Evolutionary conservation across 2,888 invertebrate species (phyloP).

Genomic region (Harpagoxenus sublaevis): DNA sequence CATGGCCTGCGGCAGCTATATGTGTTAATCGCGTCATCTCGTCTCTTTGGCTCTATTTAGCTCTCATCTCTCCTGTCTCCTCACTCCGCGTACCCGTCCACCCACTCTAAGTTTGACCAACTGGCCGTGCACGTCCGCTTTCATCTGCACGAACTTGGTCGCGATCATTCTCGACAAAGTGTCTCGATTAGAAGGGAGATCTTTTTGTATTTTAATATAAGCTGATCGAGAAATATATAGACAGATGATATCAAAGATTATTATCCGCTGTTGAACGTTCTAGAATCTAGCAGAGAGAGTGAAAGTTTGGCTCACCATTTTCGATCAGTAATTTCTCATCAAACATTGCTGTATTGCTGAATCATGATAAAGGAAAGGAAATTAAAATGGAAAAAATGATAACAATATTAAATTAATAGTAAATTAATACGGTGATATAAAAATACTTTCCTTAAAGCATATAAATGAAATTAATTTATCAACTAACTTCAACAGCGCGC

Average conservation of each 20-base stretch:
- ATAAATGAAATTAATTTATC: neutral
- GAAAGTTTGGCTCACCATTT: neutral
- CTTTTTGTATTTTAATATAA: neutral
- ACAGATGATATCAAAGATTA: neutral
- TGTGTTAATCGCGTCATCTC: slow-evolving; percentile 49
- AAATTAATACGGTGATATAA: neutral
- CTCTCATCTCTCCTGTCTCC: slow-evolving; percentile 46
- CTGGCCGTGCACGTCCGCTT: slow-evolving; percentile 13
- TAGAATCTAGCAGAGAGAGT: neutral
- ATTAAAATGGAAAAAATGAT: neutral
- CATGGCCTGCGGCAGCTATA: slow-evolving; percentile 30
- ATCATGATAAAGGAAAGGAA: neutral
- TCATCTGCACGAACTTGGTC: neutral
- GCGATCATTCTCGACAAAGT: neutral
- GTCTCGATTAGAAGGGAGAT: neutral
- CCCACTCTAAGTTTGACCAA: slow-evolving; percentile 42
- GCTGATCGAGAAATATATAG: neutral
- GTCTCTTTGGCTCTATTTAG: slow-evolving; percentile 58
- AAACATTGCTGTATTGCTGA: too few relatives aligned
- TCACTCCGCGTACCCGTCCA: slow-evolving; percentile 10
- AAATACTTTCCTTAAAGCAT: neutral
- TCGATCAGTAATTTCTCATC: neutral
- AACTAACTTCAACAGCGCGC: neutral
- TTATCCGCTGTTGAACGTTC: neutral
- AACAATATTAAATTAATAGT: neutral